Percentiles rank a stretch among this genome's conserved stretches.
phyloP scores from a whole-genome alignment of 2,113 vertebrate genomes.

The Ctenodactylus gundi region DNA sequence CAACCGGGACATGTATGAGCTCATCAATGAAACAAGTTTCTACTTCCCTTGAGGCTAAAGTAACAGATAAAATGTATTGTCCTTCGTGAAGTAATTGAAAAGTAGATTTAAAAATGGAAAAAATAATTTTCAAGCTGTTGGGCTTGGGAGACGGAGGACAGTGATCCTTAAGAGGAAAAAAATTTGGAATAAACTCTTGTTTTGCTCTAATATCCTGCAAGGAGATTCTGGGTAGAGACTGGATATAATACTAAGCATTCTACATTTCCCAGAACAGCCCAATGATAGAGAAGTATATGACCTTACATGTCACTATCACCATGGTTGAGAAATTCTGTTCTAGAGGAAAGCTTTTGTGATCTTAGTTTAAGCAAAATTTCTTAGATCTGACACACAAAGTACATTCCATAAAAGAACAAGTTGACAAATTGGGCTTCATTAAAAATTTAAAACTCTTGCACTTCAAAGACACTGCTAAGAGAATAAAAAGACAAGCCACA shows the following conservation, averaged over 20 bases:
- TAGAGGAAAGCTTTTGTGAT: background rate
- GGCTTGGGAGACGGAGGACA: background rate
- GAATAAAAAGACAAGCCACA: background rate
- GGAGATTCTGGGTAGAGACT: background rate
- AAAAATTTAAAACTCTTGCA: background rate
- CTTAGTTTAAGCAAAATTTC: background rate
- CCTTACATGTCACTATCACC: background rate
- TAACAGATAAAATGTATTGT: background rate
- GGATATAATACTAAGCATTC: background rate
- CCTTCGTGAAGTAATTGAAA: background rate
- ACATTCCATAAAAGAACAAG: background rate
- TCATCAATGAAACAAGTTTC: background rate
- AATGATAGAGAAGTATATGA: background rate
- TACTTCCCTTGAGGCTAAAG: background rate
- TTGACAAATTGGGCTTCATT: background rate
- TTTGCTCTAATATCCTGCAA: too few relatives aligned
- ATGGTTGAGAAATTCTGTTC: background rate
- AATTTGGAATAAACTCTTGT: background rate
- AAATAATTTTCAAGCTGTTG: background rate
- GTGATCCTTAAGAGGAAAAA: background rate
- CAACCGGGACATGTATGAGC: background rate
- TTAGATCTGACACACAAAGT: background rate
- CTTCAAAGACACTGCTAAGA: background rate
- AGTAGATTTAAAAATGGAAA: too few relatives aligned
- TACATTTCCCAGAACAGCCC: too few relatives aligned